Percentiles rank a stretch among this genome's conserved stretches.
phyloP scores from a whole-genome alignment of 2,797 vertebrate species.

The Rhinichthys osculus region DNA sequence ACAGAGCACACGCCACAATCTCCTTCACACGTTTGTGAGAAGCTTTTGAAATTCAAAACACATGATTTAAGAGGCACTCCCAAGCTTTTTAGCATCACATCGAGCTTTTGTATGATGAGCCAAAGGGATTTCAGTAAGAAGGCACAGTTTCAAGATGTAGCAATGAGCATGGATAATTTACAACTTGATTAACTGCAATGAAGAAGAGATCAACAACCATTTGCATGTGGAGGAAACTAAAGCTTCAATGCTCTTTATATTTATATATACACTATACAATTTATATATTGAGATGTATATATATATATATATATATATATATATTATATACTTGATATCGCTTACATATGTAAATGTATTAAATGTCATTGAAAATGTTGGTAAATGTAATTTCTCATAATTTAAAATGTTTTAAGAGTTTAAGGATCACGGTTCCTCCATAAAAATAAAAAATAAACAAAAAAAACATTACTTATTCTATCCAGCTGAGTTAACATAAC shows the following conservation, averaged over 20 bases:
- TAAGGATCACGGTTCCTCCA: not conserved
- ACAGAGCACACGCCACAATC: slow-evolving; percentile 37
- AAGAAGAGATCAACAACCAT: not conserved
- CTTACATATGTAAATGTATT: not conserved
- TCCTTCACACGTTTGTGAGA: slow-evolving; percentile 33
- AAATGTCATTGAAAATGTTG: not conserved
- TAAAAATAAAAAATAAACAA: not conserved
- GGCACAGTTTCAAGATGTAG: slow-evolving; percentile 38
- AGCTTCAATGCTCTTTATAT: not conserved
- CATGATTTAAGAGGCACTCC: slow-evolving; percentile 53
- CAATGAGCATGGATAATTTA: slow-evolving; percentile 31
- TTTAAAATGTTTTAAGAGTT: not conserved
- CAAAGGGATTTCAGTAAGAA: slow-evolving; percentile 25
- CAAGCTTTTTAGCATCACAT: slow-evolving; percentile 30
- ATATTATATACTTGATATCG: no score
- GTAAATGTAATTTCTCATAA: not conserved
- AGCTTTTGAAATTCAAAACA: slow-evolving; percentile 56
- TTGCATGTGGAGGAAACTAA: slow-evolving; percentile 9
- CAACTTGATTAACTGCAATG: not conserved
- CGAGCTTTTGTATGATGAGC: slow-evolving; percentile 40
- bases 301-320: no score
- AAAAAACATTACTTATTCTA: not conserved
- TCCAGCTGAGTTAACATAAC: not conserved
- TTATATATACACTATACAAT: no score
- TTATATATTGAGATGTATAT: no score